A percentile compares a stretch with the other conserved stretches of the same genome.
phyloP scores from a whole-genome alignment of 2,797 vertebrate genomes.

The Hydrolagus colliei region DNA sequence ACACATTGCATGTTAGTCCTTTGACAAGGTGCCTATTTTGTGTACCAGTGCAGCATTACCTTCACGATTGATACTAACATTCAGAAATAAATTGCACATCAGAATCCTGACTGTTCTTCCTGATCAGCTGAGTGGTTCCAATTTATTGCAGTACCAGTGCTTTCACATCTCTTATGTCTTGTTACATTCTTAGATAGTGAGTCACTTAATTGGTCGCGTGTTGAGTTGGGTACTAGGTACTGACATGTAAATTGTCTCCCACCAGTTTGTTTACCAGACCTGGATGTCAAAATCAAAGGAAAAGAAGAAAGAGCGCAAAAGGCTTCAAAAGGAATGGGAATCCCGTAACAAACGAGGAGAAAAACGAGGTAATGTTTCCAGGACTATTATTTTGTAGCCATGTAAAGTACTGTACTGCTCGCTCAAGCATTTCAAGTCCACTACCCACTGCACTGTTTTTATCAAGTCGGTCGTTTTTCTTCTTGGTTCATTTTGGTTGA shows the following conservation, averaged over 20 bases:
- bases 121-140: background rate
- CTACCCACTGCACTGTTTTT: too few relatives aligned
- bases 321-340: conserved; percentile 45
- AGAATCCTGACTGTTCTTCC: background rate
- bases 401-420: too few relatives aligned
- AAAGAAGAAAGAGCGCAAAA: conserved; percentile 71
- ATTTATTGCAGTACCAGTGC: background rate
- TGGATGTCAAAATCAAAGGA: conserved; percentile 95
- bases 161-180: background rate
- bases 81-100: background rate
- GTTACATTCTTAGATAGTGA: background rate
- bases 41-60: conserved; percentile 13
- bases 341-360: background rate
- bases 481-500: too few relatives aligned
- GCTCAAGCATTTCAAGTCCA: too few relatives aligned
- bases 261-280: conserved; percentile 90
- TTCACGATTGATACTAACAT: background rate
- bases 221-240: background rate
- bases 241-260: conserved; percentile 33
- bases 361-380: background rate
- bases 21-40: background rate
- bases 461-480: too few relatives aligned
- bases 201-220: background rate
- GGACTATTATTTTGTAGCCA: background rate
- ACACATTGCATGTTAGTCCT: background rate